Conservation (phyloP, 2,797 vertebrate genomes). For the Rhinogobio ventralis region DNA sequence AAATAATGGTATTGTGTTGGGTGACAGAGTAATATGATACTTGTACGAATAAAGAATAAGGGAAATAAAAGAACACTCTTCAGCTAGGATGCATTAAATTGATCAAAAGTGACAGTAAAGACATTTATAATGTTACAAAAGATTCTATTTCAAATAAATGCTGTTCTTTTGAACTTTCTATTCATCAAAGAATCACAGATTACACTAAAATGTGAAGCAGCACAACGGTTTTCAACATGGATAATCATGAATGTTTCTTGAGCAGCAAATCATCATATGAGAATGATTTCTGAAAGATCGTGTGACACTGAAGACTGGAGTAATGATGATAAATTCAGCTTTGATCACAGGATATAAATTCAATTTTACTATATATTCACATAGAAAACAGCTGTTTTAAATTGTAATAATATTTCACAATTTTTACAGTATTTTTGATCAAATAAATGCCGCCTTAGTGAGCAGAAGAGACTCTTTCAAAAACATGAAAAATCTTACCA, state of each 20-base stretch:
- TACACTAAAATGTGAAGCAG: too few relatives aligned
- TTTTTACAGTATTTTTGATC: background rate
- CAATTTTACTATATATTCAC: background rate
- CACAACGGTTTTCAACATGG: too few relatives aligned
- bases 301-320: background rate
- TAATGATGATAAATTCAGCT: background rate
- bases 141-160: background rate
- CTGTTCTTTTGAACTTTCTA: too few relatives aligned
- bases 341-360: background rate
- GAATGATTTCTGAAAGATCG: background rate
- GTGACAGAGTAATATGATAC: slow-evolving; percentile 5
- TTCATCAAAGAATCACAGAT: too few relatives aligned
- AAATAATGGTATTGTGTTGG: background rate
- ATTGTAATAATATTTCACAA: background rate
- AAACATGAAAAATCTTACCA: background rate
- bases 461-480: background rate
- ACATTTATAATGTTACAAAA: background rate
- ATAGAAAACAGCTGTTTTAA: background rate
- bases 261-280: background rate
- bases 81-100: background rate
- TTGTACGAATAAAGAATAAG: background rate
- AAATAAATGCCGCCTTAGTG: background rate
- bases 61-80: background rate
- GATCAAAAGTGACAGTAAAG: background rate
- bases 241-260: background rate